Base-by-base conservation (phyloP, 1,140 invertebrate species). In the Daktulosphaira vitifoliae region DNA sequence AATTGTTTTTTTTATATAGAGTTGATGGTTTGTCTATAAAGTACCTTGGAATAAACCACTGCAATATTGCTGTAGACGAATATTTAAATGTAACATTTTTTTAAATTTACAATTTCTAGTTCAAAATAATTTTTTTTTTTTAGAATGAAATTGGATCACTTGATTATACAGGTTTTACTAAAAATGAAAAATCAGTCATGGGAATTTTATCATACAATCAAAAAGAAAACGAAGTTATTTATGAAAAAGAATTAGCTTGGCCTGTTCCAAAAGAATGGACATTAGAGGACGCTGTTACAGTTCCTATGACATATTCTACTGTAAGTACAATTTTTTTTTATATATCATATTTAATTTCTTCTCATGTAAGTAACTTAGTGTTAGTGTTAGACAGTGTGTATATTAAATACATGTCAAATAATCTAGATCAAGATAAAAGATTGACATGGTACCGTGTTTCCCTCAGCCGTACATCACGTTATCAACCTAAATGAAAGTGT, bases 201-300 rank as follows among this genome's bases (percentile, higher is more conserved):
- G 64, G 64, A 42, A 39, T 65, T 1, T 18, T 23, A 13, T 25
- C 18, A 1, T 20, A 22, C 2, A 5, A 49, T 1, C 0, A 26
- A 4, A 26, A 13, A 3, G 20, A 22, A 15, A 11, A 8, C 13
- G 2, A 39, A 16, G 8, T 65, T 0, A 18, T 23, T 20, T 25
- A 49, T 8, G 64, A 65, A 9, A 11, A 29, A 0, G 0, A 16
- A 9, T 52, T 65, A 18, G 22, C 48, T 13, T 84, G 82, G 82
- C 68, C 75, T 38, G 71, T 83, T 37, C 82, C 81, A 4, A 68
- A 74, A 1, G 67, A 69, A 4, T 84, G 82, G 82, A 77, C 72
- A 13, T 65, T 81, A 20, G 78, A 78, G 59, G 79, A 83, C 56
- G 82, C 82, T 23, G 78, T 77, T 1, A 81, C 81, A 11, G 78